Evolutionary conservation across 2,113 vertebrate genomes (phyloP), one percentile per base, ranked within the genome.

Genomic region (Pseudolaguvia tuberculata): DNA sequence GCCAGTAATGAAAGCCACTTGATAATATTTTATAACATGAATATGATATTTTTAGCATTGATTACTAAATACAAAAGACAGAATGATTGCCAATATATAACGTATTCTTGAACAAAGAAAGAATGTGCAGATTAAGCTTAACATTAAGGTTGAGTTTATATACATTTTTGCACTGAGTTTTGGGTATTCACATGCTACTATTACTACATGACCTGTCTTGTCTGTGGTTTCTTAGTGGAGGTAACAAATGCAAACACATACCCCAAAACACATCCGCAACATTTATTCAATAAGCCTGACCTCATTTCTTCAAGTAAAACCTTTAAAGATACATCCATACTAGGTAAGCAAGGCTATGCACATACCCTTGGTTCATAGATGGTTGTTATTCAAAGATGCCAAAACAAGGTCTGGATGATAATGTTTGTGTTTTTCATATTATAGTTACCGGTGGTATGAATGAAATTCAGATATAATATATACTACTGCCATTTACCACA

Each of bases 61-160:
- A n/a, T n/a, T n/a, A n/a, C n/a, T n/a, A n/a, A n/a, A n/a, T n/a
- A n/a, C n/a, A n/a, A n/a, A n/a, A n/a, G n/a, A n/a, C 11, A 21
- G 77, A 70, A 66, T 21, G 7, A 71, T 20, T 29, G 61, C n/a
- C 67, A 69, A 82, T 76, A 76, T 25, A 35, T 65, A 51, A 13
- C 29, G 31, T n/a, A n/a, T 39, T 9, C 35, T 13, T 79, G 65
- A 77, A 81, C 75, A 75, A 52, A 77, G 77, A 78, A 80, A 73
- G 73, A n/a, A 65, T 23, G 35, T 45, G 39, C 5, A 42, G 7
- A 42, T 7, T 35, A 35, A 35, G 31, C 31, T 35, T 35, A 6
- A n/a, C n/a, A 35, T 35, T 6, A 35, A 35, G 31, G 31, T 35
- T 35, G 31, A 35, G 31, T 35, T 35, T 35, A 35, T 6, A 35